Evolutionary conservation across 2,888 invertebrate species (phyloP).

Genomic region (Catocala nupta): DNA sequence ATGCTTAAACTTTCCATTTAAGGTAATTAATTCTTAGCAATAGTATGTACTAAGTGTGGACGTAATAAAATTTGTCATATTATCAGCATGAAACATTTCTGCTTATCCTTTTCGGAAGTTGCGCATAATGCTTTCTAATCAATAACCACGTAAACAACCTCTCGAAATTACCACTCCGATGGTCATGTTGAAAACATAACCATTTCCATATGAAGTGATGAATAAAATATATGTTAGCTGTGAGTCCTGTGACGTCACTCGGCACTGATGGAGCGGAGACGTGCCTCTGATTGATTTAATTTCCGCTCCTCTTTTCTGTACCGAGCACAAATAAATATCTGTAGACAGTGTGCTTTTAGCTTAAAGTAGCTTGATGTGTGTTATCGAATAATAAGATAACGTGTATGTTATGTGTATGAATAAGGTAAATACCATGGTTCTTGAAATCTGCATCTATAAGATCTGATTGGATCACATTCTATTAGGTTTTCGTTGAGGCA

Average conservation of each 20-base stretch:
- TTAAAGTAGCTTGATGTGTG: not conserved
- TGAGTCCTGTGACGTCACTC: conserved; percentile 31
- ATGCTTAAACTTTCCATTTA: no score
- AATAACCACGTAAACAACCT: not conserved
- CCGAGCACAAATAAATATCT: conserved; percentile 2
- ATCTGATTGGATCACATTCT: not conserved
- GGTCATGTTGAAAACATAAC: not conserved
- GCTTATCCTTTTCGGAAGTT: no score
- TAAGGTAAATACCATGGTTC: not conserved
- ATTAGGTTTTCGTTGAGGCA: no score
- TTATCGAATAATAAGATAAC: not conserved
- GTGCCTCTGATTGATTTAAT: conserved; percentile 57
- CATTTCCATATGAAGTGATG: conserved; percentile 26
- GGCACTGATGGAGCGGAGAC: conserved; percentile 21
- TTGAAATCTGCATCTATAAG: not conserved
- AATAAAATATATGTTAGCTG: conserved; percentile 28
- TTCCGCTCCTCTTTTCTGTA: conserved; percentile 43
- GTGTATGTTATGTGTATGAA: not conserved
- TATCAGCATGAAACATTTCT: no score
- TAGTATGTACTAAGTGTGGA: no score
- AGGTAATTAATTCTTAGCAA: no score
- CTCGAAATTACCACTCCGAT: not conserved
- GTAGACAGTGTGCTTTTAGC: conserved; percentile 7
- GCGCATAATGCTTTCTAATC: no score
- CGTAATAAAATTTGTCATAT: no score